Base-by-base conservation (phyloP, 1,140 invertebrate species). In the Polypedilum pembai region DNA sequence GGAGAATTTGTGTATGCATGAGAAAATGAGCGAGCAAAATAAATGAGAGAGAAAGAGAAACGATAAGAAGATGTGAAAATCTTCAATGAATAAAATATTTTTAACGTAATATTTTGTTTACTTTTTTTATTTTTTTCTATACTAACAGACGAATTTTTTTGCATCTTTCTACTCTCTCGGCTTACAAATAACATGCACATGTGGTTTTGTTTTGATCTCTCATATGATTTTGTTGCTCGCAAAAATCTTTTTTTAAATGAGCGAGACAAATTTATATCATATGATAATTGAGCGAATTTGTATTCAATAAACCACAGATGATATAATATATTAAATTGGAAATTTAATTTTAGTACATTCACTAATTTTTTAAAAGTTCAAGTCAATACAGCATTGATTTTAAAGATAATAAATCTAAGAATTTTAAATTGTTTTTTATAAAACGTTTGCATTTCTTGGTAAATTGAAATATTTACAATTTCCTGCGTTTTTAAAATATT, bases 11-110 rank as follows among this genome's bases (percentile, higher is more conserved):
- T 12, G 45, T 8, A 56, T 33, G 24, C 24, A 33, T 33, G 24
- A 33, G 24, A 33, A 33, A 33, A 33, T 33, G 24, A 33, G 45
- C 12, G 45, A 56, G 3, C 0, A 56, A 56, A 15, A 56, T 15
- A 56, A 12, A 12, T 8, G 1, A 1, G 45, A 56, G 65, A 69
- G 65, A 69, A 20, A 69, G 12, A 69, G 17, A 18, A 69, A 69
- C 17, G 65, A 69, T 56, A n/a, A 56, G 12, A 56, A 56, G 45
- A 56, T 15, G 45, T 56, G 17, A 69, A 69, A 69, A 69, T 69
- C 20, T 69, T 69, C 65, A 69, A 69, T 69, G 65, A 69, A 69
- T 69, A 69, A 69, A 69, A 69, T 69, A 69, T 69, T 69, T 69
- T 69, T 69, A 69, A 69, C 65, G 65, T 18, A 18, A 69, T 69